phyloP scores from a whole-genome alignment of 53 echinoderm and acorn worm species.

The Paracentrotus lividus region DNA sequence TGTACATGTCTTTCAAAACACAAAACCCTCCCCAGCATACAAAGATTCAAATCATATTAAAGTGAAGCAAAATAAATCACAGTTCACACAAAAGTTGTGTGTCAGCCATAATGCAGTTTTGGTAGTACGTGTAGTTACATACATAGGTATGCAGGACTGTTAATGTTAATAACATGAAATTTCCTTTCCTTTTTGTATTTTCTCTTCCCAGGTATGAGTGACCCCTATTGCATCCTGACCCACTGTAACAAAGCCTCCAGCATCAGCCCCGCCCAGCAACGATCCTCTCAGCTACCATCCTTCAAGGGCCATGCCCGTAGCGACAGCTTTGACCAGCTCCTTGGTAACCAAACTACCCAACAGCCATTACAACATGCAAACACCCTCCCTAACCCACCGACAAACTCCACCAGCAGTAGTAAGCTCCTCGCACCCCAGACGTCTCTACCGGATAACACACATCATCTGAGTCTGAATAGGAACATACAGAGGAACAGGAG shows the following conservation, averaged over 20 bases:
- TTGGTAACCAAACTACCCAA: background rate
- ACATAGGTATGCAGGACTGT: background rate
- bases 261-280: conserved; percentile 19
- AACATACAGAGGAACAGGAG: conserved; percentile 57
- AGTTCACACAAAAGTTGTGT: too few relatives aligned
- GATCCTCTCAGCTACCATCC: background rate
- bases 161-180: background rate
- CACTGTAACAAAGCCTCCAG: conserved; percentile 67
- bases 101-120: too few relatives aligned
- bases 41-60: too few relatives aligned
- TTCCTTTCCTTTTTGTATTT: background rate
- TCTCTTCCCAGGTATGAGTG: conserved; percentile 80
- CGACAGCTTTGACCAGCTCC: background rate
- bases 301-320: conserved; percentile 33
- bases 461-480: conserved; percentile 39
- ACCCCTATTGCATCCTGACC: conserved; percentile 94
- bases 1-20: too few relatives aligned
- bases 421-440: conserved; percentile 59
- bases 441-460: conserved; percentile 9
- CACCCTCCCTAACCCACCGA: background rate
- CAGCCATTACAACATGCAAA: conserved; percentile 42
- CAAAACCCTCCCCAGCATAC: too few relatives aligned
- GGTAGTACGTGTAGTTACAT: too few relatives aligned
- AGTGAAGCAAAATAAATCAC: too few relatives aligned
- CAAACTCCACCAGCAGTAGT: background rate